phyloP scores from a whole-genome alignment of 2,113 vertebrate species.

The Indri indri region DNA sequence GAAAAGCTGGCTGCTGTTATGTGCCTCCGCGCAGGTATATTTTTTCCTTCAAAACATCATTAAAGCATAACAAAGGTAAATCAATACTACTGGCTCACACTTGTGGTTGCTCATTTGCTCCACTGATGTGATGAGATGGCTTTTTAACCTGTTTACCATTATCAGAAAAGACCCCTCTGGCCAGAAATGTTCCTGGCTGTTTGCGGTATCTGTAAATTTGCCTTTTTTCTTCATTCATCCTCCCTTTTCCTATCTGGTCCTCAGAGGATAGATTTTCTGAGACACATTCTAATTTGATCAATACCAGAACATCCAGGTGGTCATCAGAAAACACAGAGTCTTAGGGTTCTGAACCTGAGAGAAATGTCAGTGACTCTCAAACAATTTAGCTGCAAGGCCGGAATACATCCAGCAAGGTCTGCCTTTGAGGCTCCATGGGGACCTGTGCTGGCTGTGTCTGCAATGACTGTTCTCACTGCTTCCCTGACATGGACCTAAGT shows the following conservation, averaged over 20 bases:
- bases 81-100: not conserved
- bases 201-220: constrained; percentile 22
- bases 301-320: not conserved
- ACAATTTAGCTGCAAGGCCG: not conserved
- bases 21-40: not conserved
- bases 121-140: constrained; percentile 37
- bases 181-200: constrained; percentile 19
- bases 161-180: constrained; percentile 35
- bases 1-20: not conserved
- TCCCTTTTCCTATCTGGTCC: not conserved
- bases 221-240: not conserved
- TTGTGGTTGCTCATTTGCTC: constrained; percentile 53
- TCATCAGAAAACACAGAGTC: not conserved
- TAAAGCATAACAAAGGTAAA: not conserved
- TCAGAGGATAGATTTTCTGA: not conserved
- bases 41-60: constrained; percentile 58
- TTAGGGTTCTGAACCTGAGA: not conserved
- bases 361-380: not conserved
- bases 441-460: not conserved
- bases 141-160: constrained; percentile 55
- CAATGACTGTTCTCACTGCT: not conserved
- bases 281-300: not conserved
- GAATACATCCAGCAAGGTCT: not conserved
- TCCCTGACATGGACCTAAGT: not conserved
- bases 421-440: not conserved